A percentile compares a stretch with the other conserved stretches of the same genome.
Evolutionary conservation across 2,797 vertebrate species (phyloP).

Genomic region (Nothura maculosa): DNA sequence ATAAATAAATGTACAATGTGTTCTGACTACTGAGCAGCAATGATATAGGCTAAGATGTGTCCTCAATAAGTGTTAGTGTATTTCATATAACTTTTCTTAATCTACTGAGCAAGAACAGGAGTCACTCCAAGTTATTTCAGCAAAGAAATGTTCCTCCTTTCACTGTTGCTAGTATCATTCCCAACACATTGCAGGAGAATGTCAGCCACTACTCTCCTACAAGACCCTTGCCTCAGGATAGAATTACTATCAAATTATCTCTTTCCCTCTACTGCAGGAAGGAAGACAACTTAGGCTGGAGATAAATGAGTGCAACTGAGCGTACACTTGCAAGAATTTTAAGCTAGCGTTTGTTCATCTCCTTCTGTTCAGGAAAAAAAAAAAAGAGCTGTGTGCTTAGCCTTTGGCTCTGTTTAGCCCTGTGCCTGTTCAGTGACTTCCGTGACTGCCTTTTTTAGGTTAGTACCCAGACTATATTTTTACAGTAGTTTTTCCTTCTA

Average conservation of each 20-base stretch:
- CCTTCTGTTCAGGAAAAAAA: constrained; percentile 1
- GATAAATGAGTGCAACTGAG: neutral
- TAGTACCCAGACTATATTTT: neutral
- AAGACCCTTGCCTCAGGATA: constrained; percentile 43
- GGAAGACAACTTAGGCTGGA: neutral
- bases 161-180: constrained; percentile 13
- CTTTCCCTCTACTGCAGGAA: neutral
- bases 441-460: neutral
- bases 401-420: neutral
- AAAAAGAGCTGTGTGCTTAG: neutral
- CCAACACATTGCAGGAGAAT: neutral
- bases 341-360: neutral
- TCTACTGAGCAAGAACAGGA: neutral
- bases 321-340: neutral
- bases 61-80: neutral
- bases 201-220: neutral
- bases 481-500: neutral
- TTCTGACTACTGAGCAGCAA: constrained; percentile 9
- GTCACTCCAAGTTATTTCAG: constrained; percentile 28
- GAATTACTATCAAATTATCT: constrained; percentile 32
- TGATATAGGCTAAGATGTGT: neutral
- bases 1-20: neutral
- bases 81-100: constrained; percentile 2
- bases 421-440: neutral
- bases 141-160: neutral